Evolutionary conservation across 1,140 invertebrate species (phyloP).

Genomic region (Vollenhovia emeryi): DNA sequence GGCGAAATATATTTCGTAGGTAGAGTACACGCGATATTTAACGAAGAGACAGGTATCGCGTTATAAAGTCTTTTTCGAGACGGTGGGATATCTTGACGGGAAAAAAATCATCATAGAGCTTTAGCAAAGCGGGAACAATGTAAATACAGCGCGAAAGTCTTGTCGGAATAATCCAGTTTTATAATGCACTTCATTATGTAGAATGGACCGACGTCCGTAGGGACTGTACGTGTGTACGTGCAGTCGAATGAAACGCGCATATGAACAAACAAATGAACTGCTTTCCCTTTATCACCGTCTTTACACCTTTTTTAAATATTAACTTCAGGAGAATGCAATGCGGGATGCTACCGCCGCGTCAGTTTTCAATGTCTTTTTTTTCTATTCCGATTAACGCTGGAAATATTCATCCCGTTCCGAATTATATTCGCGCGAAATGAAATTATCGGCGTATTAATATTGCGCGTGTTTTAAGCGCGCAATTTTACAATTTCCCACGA

Average conservation of each 20-base stretch:
- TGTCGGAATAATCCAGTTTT: conserved; percentile 59
- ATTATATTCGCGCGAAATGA: not conserved
- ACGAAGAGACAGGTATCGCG: not conserved
- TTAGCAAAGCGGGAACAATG: not conserved
- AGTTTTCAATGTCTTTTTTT: not conserved
- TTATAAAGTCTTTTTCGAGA: not conserved
- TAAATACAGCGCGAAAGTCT: conserved; percentile 29
- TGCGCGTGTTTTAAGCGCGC: conserved; percentile 14
- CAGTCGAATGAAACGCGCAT: not conserved
- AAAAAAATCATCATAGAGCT: conserved; percentile 6
- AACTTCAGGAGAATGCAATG: not conserved
- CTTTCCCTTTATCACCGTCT: conserved; percentile 10
- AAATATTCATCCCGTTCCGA: not conserved
- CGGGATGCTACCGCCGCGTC: not conserved
- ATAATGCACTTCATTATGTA: conserved; percentile 49
- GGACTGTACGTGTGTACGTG: not conserved
- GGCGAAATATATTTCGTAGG: not conserved
- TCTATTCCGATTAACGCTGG: not conserved
- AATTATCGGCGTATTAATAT: conserved; percentile 8
- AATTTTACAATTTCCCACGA: conserved; percentile 24
- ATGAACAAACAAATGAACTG: conserved; percentile 18
- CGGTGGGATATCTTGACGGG: not conserved
- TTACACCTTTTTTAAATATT: conserved; percentile 4
- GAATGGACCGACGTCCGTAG: conserved; percentile 31
- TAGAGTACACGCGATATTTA: not conserved